These are phyloP conservation scores for Heliopora coerulea DNA, from an alignment of 92 coral and sea anemone genomes.

Conservation along the genomic window DNA sequence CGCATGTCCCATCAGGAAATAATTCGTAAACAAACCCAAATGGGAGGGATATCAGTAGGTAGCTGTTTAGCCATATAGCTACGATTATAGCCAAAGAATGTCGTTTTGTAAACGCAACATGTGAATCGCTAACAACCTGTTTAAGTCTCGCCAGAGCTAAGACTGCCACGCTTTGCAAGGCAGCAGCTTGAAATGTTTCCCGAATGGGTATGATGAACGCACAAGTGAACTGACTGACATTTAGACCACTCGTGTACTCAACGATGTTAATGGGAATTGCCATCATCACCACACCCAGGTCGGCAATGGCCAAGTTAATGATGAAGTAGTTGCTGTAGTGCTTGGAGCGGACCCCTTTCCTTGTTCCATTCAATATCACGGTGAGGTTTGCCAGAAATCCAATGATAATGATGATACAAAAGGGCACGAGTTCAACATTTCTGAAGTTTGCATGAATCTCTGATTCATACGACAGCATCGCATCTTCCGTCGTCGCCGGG, in stretches of 20 bases:
- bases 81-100: not conserved
- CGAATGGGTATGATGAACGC: conserved; percentile 16
- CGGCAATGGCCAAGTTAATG: conserved; percentile 28
- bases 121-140: not conserved
- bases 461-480: not conserved
- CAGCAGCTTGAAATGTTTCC: conserved; percentile 31
- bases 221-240: conserved; percentile 32
- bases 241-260: conserved; percentile 19
- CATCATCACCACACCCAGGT: conserved; percentile 27
- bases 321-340: conserved; percentile 29
- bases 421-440: not conserved
- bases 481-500: not conserved
- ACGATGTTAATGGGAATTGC: conserved; percentile 17
- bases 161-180: conserved; percentile 1
- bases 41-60: conserved; percentile 2
- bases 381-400: conserved; percentile 16
- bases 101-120: not conserved
- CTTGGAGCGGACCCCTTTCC: not conserved
- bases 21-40: conserved; percentile 4
- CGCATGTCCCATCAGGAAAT: conserved; percentile 16
- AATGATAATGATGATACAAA: conserved; percentile 22
- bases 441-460: not conserved
- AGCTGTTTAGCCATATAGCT: conserved; percentile 27
- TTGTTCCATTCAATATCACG: conserved; percentile 15
- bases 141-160: conserved; percentile 16